Conservation (phyloP, 2,113 vertebrate species). For the Antechinus stuartii region DNA sequence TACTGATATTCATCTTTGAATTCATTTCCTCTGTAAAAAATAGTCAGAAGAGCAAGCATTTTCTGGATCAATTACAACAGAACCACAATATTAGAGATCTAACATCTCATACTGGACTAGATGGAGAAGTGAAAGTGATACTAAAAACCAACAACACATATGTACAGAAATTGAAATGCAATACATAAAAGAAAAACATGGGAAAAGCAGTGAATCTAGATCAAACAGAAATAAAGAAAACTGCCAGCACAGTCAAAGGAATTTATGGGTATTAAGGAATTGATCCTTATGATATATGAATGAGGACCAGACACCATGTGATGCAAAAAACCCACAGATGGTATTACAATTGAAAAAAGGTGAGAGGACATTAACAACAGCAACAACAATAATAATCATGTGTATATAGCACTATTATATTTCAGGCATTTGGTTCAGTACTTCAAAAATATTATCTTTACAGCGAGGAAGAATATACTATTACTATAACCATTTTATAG, state of each 20-base stretch:
- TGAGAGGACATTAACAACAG: neutral
- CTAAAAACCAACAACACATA: neutral
- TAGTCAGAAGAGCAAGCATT: neutral
- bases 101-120: neutral
- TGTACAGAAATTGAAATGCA: neutral
- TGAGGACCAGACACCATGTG: neutral
- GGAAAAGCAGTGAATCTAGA: neutral
- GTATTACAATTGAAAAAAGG: neutral
- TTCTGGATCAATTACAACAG: neutral
- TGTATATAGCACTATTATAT: too few relatives aligned
- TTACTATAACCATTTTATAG: neutral
- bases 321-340: neutral
- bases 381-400: too few relatives aligned
- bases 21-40: neutral
- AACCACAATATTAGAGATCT: neutral
- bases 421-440: too few relatives aligned
- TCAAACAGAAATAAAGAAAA: neutral
- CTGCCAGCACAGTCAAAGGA: neutral
- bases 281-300: neutral
- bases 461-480: neutral
- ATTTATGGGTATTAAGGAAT: neutral
- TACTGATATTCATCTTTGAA: neutral
- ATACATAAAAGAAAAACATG: neutral
- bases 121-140: neutral
- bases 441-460: too few relatives aligned